Percentiles rank a stretch among this genome's conserved stretches.
phyloP scores from a whole-genome alignment of 2,113 vertebrate genomes.

The Oncorhynchus clarkii region DNA sequence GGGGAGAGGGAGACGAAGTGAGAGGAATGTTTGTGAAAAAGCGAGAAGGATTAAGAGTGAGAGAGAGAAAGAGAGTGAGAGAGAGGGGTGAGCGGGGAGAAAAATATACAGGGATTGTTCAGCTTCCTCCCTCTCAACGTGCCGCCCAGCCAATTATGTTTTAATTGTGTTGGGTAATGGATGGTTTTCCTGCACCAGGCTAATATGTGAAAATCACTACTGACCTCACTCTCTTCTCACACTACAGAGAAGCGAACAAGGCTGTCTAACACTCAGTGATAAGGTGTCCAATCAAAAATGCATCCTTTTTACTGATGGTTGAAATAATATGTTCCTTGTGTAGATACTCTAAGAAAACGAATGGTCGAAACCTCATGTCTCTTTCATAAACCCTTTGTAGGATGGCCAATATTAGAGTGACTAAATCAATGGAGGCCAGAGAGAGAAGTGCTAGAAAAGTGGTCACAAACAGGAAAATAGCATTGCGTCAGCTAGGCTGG shows the following conservation, averaged over 20 bases:
- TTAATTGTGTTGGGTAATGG: constrained; percentile 22
- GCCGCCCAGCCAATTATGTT: not conserved
- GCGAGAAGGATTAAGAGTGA: not conserved
- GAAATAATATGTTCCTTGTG: too few species aligned
- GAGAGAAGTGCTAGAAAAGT: too few species aligned
- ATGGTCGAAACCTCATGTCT: too few species aligned
- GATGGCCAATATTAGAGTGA: too few species aligned
- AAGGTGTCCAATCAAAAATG: too few species aligned
- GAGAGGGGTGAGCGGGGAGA: not conserved
- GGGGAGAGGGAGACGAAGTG: not conserved
- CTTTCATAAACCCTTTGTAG: too few species aligned
- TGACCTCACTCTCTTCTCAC: not conserved
- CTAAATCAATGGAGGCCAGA: too few species aligned
- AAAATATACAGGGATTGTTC: constrained; percentile 5
- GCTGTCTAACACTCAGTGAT: not conserved
- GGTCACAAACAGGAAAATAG: too few species aligned
- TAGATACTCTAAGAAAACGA: too few species aligned
- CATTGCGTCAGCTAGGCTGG: too few species aligned
- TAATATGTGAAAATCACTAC: constrained; percentile 6
- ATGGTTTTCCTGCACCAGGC: not conserved
- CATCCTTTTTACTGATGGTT: too few species aligned
- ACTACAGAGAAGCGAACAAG: not conserved
- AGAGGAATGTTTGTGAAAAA: not conserved
- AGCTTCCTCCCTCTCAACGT: constrained; percentile 20
- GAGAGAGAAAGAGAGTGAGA: not conserved